These are phyloP conservation scores for Microvelia longipes DNA, from an alignment of 1,140 invertebrate species.

Conservation along the genomic window DNA sequence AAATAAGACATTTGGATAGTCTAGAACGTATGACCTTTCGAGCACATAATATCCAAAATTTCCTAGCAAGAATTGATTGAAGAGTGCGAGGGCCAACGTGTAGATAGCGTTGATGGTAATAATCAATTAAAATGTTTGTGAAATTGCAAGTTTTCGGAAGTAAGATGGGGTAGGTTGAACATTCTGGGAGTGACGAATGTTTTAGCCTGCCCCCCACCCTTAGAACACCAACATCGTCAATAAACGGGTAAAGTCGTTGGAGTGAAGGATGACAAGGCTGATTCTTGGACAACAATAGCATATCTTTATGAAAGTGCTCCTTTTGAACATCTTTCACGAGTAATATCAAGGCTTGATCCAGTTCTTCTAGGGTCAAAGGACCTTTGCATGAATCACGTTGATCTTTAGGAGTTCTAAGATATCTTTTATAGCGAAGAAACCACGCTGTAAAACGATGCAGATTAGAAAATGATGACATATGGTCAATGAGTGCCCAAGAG, in stretches of 20 bases:
- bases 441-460: neutral
- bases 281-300: neutral
- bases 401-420: neutral
- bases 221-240: slow-evolving; percentile 26
- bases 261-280: neutral
- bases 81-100: slow-evolving; percentile 21
- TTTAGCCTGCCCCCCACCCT: slow-evolving; percentile 29
- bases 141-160: slow-evolving; percentile 20
- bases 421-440: neutral
- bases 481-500: neutral
- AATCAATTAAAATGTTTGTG: slow-evolving; percentile 16
- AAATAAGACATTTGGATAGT: neutral
- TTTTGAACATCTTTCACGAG: neutral
- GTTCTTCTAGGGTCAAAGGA: neutral
- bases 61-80: neutral
- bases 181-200: slow-evolving; percentile 21
- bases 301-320: neutral
- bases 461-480: neutral
- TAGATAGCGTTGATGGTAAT: slow-evolving; percentile 21
- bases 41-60: neutral
- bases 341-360: neutral
- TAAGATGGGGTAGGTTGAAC: slow-evolving; percentile 31
- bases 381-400: neutral
- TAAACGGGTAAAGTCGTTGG: slow-evolving; percentile 18
- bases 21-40: neutral